A percentile compares a stretch with the other conserved stretches of the same genome.
These are phyloP conservation scores for Carassius gibelio DNA, from an alignment of 2,113 vertebrate genomes.

Conservation along the genomic window DNA sequence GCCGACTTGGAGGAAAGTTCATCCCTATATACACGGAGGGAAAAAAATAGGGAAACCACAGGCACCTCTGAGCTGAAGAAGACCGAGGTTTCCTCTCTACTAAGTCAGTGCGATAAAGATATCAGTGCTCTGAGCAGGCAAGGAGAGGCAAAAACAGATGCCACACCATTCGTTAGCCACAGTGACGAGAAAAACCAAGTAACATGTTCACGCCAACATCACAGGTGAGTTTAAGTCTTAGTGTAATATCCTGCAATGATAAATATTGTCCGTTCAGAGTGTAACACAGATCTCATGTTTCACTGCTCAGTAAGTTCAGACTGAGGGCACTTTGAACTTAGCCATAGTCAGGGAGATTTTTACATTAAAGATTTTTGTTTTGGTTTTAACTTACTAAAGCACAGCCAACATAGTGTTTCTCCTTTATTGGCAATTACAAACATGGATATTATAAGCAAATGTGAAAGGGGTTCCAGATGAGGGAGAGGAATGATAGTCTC, in stretches of 20 bases:
- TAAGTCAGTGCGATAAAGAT: not conserved
- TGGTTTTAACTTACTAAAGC: slow-evolving; percentile 42
- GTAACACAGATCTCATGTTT: not conserved
- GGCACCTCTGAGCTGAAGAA: slow-evolving; percentile 31
- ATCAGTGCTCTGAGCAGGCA: not conserved
- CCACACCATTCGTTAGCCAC: not conserved
- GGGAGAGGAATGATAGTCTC: not conserved
- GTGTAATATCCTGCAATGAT: not conserved
- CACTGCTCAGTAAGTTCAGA: not conserved
- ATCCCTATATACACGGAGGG: slow-evolving; percentile 70
- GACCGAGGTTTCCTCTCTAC: slow-evolving; percentile 7
- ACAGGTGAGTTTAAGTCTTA: slow-evolving; percentile 32
- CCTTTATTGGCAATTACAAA: slow-evolving; percentile 35
- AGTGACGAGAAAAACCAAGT: not conserved
- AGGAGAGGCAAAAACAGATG: not conserved
- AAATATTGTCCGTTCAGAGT: not conserved
- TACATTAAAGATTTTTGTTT: slow-evolving; percentile 37
- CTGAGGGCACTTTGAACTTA: not conserved
- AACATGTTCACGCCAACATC: not conserved
- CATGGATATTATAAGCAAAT: slow-evolving; percentile 19
- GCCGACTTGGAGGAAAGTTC: slow-evolving; percentile 72
- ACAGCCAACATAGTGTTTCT: slow-evolving; percentile 31
- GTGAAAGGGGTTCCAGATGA: slow-evolving; percentile 5
- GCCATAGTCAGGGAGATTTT: not conserved
- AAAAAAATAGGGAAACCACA: slow-evolving; percentile 55